These are phyloP conservation scores for Elaphurus davidianus DNA, from an alignment of 2,113 vertebrate species.

Conservation along the genomic window DNA sequence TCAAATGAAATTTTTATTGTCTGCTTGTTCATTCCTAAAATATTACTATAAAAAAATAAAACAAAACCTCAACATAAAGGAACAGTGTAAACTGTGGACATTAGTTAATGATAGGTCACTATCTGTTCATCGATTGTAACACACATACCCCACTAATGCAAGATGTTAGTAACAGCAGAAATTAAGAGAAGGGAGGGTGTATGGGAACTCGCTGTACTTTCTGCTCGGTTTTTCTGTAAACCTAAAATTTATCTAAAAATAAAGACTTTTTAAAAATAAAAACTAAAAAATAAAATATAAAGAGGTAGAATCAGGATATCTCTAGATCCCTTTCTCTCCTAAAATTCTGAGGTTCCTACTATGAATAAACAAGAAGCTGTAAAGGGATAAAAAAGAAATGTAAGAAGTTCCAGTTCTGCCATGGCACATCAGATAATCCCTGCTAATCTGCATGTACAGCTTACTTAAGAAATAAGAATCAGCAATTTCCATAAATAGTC, in stretches of 20 bases:
- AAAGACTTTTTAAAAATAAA: background rate
- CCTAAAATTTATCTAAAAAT: background rate
- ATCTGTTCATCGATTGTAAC: background rate
- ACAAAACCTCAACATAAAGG: background rate
- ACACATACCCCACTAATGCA: background rate
- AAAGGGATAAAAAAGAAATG: background rate
- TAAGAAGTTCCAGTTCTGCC: background rate
- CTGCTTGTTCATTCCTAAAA: background rate
- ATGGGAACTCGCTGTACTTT: background rate
- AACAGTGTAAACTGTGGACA: background rate
- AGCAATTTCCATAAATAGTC: slow-evolving; percentile 46
- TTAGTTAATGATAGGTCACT: background rate
- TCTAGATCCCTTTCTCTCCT: background rate
- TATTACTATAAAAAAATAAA: background rate
- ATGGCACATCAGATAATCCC: slow-evolving; percentile 36
- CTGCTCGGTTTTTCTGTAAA: background rate
- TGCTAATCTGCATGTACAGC: slow-evolving; percentile 45
- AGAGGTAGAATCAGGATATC: background rate
- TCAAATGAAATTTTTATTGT: background rate
- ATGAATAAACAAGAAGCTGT: background rate
- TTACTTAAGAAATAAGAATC: slow-evolving; percentile 44
- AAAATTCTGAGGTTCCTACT: background rate
- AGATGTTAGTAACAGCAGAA: background rate
- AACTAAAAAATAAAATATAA: background rate
- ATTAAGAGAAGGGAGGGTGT: background rate